Evolutionary conservation across 1,140 invertebrate species (phyloP).

Genomic region (Drosophila ogumai): DNA sequence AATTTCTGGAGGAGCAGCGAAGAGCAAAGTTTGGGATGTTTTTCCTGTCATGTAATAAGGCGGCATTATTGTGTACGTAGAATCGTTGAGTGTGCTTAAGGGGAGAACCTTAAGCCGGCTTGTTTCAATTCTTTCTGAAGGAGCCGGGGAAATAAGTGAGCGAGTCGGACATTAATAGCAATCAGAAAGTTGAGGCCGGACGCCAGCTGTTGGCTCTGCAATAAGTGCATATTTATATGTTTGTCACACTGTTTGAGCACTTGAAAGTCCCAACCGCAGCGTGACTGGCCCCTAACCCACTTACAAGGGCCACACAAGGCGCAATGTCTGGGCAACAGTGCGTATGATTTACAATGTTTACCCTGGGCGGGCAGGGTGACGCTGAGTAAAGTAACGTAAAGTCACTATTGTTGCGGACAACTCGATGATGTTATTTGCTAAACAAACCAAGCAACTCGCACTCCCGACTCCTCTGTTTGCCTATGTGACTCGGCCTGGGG

Average conservation of each 20-base stretch:
- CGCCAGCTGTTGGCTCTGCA: conserved; percentile 13
- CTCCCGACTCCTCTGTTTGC: conserved; percentile 47
- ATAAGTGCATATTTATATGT: conserved; percentile 27
- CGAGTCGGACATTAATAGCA: conserved; percentile 16
- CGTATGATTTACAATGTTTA: conserved; percentile 77
- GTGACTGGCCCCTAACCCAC: conserved; percentile 48
- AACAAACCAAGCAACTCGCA: conserved; percentile 36
- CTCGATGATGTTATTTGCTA: conserved; percentile 50
- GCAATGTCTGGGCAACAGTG: conserved; percentile 48
- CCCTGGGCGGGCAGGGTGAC: conserved; percentile 18
- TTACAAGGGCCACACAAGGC: conserved; percentile 47
- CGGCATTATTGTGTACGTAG: conserved; percentile 26
- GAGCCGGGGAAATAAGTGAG: not conserved
- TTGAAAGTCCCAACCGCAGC: conserved; percentile 15
- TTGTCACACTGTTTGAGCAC: conserved; percentile 29
- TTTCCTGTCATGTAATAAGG: conserved; percentile 47
- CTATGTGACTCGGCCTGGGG: conserved; percentile 43
- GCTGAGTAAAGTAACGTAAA: conserved; percentile 6
- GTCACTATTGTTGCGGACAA: conserved; percentile 27
- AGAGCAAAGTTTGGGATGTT: conserved; percentile 42
- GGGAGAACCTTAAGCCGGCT: conserved; percentile 1
- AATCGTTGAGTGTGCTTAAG: conserved; percentile 12
- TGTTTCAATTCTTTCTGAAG: conserved; percentile 6
- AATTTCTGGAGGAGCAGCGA: conserved; percentile 3
- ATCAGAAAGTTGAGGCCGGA: conserved; percentile 5